Percentiles rank a stretch among this genome's conserved stretches.
These are phyloP conservation scores for Trissolcus japonicus DNA, from an alignment of 2,888 invertebrate species.

Conservation along the genomic window DNA sequence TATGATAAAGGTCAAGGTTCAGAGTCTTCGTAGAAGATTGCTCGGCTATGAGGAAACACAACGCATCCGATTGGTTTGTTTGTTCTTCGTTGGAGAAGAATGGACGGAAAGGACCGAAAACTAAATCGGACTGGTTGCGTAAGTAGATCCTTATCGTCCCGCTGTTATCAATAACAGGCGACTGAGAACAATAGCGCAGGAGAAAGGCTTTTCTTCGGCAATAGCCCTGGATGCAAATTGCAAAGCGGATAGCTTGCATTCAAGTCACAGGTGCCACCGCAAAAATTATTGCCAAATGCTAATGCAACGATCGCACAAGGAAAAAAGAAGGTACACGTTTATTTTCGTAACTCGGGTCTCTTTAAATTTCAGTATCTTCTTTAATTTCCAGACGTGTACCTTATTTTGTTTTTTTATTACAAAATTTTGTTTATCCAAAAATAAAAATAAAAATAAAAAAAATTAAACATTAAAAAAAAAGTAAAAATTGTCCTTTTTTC, in stretches of 20 bases:
- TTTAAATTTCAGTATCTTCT: neutral
- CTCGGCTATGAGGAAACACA: neutral
- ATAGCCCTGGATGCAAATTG: constrained; percentile 32
- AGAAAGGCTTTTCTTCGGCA: constrained; percentile 50
- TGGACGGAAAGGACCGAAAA: constrained; percentile 41
- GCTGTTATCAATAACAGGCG: constrained; percentile 43
- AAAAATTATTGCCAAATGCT: constrained; percentile 40
- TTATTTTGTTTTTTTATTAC: no score
- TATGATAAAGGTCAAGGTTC: constrained; percentile 28
- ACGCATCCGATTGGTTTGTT: constrained; percentile 24
- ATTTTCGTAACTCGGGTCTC: constrained; percentile 10
- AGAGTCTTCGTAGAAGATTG: constrained; percentile 11
- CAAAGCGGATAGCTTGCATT: constrained; percentile 25
- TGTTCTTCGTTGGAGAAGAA: constrained; percentile 35
- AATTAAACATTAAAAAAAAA: no score
- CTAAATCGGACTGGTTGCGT: constrained; percentile 47
- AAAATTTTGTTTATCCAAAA: no score
- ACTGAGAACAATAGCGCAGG: constrained; percentile 42
- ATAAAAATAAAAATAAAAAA: no score
- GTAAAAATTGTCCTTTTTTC: no score
- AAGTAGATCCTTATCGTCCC: constrained; percentile 39
- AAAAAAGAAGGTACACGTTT: constrained; percentile 10
- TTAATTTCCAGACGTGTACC: no score
- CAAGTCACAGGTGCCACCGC: constrained; percentile 40
- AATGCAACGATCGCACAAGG: constrained; percentile 14